Evolutionary conservation across 2,888 invertebrate genomes (phyloP).

Genomic region (Eupithecia exiguata): DNA sequence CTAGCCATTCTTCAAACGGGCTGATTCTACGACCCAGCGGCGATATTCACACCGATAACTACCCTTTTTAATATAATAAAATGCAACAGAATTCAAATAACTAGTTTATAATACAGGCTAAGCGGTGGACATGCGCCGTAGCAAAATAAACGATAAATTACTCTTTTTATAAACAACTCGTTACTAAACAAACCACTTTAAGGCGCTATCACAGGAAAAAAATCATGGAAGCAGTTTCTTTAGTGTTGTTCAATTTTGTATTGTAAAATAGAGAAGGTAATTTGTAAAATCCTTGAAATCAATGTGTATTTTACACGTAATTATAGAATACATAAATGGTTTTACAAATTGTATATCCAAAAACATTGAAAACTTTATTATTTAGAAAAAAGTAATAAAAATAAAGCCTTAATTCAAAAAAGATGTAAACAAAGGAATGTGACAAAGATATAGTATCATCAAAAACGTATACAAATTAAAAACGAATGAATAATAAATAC

Average conservation of each 20-base stretch:
- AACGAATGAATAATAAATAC: slow-evolving; percentile 44
- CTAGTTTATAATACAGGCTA: slow-evolving; percentile 18
- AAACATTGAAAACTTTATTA: neutral
- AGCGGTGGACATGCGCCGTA: slow-evolving; percentile 42
- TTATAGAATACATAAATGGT: neutral
- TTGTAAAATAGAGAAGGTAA: slow-evolving; percentile 42
- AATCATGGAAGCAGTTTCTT: slow-evolving; percentile 58
- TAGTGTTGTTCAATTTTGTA: slow-evolving; percentile 38
- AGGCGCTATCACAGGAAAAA: slow-evolving; percentile 74
- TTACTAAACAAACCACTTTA: slow-evolving; percentile 51
- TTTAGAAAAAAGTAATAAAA: neutral
- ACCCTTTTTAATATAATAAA: slow-evolving; percentile 27
- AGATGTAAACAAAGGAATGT: slow-evolving; percentile 37
- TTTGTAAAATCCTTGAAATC: slow-evolving; percentile 36
- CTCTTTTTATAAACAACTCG: slow-evolving; percentile 42
- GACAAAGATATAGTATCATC: slow-evolving; percentile 38
- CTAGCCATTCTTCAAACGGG: too few species aligned
- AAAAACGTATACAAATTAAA: slow-evolving; percentile 42
- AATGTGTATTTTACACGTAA: neutral
- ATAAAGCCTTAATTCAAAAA: neutral
- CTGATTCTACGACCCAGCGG: too few species aligned
- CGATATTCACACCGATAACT: neutral
- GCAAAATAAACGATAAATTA: slow-evolving; percentile 50
- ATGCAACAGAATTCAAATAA: slow-evolving; percentile 9
- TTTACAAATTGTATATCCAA: neutral